Conservation (phyloP, 2,113 vertebrate genomes). For the Eulemur macaco region DNA sequence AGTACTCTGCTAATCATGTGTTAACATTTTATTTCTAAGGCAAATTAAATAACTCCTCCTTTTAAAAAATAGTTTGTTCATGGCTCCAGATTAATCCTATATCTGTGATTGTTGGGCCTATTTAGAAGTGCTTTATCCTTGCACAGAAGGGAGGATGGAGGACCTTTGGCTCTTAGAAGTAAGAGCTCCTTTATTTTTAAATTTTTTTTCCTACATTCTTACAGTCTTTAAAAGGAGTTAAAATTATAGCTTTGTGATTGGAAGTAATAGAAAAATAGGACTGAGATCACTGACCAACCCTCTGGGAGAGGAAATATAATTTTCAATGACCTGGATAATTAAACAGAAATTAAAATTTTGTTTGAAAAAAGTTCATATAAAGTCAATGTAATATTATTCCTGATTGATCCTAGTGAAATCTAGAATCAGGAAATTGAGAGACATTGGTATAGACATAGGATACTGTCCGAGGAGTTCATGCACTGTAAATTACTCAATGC, state of each 20-base stretch:
- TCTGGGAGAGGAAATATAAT: slow-evolving; percentile 33
- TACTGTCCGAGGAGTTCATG: neutral
- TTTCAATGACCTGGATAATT: slow-evolving; percentile 53
- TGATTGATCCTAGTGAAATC: neutral
- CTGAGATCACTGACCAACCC: neutral
- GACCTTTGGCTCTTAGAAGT: neutral
- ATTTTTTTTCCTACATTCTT: neutral
- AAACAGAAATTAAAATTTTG: slow-evolving; percentile 30
- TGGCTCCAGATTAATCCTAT: neutral
- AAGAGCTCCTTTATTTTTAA: neutral
- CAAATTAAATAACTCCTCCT: neutral
- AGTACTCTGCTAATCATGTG: neutral
- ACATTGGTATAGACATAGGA: neutral
- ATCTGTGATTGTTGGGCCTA: neutral
- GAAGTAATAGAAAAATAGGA: neutral
- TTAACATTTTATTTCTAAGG: neutral
- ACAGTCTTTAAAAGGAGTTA: slow-evolving; percentile 37
- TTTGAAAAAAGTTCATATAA: slow-evolving; percentile 44
- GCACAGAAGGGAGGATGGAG: neutral
- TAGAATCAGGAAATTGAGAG: slow-evolving; percentile 3
- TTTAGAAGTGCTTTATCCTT: neutral
- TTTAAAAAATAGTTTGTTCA: neutral
- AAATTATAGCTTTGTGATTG: slow-evolving; percentile 39
- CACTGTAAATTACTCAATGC: neutral
- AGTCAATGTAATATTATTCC: slow-evolving; percentile 17